These are phyloP conservation scores for Cheirogaleus major DNA, from an alignment of 2,797 vertebrate species.

Conservation along the genomic window DNA sequence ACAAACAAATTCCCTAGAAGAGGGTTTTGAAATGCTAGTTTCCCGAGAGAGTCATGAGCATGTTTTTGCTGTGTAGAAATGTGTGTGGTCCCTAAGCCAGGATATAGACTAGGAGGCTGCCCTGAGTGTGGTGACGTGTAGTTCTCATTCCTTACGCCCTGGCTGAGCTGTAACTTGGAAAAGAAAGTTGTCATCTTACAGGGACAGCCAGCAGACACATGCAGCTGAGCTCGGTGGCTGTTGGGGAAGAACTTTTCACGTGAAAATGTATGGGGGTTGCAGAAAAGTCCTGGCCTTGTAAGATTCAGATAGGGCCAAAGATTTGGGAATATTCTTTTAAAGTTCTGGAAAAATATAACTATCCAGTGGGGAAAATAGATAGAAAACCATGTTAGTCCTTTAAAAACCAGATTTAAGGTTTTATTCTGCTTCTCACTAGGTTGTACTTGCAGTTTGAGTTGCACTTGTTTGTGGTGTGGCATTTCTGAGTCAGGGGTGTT, in stretches of 20 bases:
- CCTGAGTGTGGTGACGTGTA: rapidly evolving
- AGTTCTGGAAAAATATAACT: background rate
- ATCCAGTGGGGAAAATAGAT: background rate
- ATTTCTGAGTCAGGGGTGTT: background rate
- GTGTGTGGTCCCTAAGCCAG: rapidly evolving
- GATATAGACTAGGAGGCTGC: rapidly evolving
- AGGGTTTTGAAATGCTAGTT: background rate
- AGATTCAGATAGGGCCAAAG: background rate
- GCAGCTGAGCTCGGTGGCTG: background rate
- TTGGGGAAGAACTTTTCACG: background rate
- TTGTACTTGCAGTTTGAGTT: no score
- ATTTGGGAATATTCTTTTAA: background rate
- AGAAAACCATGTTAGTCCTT: rapidly evolving
- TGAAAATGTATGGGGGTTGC: rapidly evolving
- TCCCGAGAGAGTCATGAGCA: background rate
- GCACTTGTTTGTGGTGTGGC: rapidly evolving
- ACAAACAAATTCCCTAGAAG: background rate
- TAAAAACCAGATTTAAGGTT: no score
- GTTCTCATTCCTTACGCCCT: rapidly evolving
- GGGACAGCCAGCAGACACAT: rapidly evolving
- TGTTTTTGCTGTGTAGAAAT: background rate
- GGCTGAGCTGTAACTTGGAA: background rate
- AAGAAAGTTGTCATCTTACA: rapidly evolving
- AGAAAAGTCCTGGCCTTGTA: background rate
- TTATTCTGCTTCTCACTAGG: background rate